Conservation (phyloP, 2,797 vertebrate species). For the Furcifer pardalis region DNA sequence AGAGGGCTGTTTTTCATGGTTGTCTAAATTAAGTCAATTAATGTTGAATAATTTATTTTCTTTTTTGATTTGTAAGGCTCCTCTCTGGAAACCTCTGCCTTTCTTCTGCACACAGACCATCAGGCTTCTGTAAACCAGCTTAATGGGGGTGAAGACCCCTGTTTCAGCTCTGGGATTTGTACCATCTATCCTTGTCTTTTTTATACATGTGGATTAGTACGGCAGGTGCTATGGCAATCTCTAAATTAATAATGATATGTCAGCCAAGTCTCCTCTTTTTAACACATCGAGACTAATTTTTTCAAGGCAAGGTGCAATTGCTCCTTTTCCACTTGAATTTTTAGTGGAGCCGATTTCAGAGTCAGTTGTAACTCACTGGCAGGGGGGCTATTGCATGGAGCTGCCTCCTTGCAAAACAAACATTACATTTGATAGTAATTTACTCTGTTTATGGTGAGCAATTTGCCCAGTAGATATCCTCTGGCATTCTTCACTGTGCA, state of each 20-base stretch:
- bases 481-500: constrained; percentile 41
- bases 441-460: constrained; percentile 48
- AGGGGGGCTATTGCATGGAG: constrained; percentile 47
- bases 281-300: constrained; percentile 67
- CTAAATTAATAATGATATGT: constrained; percentile 71
- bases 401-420: constrained; percentile 52
- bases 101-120: constrained; percentile 42
- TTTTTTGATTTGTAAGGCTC: constrained; percentile 33
- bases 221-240: constrained; percentile 50
- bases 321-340: constrained; percentile 45
- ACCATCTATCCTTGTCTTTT: constrained; percentile 42
- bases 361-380: constrained; percentile 49
- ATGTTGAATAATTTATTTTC: constrained; percentile 45
- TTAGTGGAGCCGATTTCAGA: constrained; percentile 49
- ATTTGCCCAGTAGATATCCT: constrained; percentile 50
- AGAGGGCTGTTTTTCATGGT: constrained; percentile 43
- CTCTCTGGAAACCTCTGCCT: constrained; percentile 44
- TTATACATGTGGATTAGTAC: constrained; percentile 57
- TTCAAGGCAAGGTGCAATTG: constrained; percentile 52
- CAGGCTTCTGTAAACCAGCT: constrained; percentile 56
- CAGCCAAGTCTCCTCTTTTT: constrained; percentile 54
- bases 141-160: constrained; percentile 67
- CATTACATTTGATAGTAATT: constrained; percentile 57
- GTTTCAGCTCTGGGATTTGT: constrained; percentile 55
- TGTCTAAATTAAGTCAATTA: constrained; percentile 38